These are phyloP conservation scores for Pangasius djambal DNA, from an alignment of 2,797 vertebrate species.

Conservation along the genomic window DNA sequence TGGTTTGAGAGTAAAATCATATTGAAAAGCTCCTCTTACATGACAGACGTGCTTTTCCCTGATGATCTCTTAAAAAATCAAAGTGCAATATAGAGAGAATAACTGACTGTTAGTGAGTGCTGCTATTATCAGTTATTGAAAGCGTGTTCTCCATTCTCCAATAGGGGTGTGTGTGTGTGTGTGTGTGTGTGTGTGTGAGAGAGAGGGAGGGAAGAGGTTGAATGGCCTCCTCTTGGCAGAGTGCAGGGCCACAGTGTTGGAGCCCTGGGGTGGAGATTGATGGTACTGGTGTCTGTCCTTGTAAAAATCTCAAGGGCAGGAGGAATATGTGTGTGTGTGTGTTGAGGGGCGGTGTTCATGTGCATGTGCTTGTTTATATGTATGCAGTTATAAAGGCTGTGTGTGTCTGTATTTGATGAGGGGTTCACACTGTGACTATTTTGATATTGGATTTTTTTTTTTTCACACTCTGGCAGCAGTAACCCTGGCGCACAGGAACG, in stretches of 20 bases:
- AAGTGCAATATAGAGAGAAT: slow-evolving; percentile 7
- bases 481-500: slow-evolving; percentile 17
- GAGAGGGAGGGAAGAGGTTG: background rate
- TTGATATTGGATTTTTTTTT: slow-evolving; percentile 67
- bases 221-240: slow-evolving; percentile 45
- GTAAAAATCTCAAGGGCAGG: slow-evolving; percentile 74
- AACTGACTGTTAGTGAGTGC: slow-evolving; percentile 21
- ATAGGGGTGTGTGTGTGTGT: background rate
- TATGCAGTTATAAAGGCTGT: background rate
- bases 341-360: slow-evolving; percentile 46
- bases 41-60: slow-evolving; percentile 9
- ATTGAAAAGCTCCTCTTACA: slow-evolving; percentile 20
- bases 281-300: slow-evolving; percentile 66
- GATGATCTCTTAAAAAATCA: slow-evolving; percentile 33
- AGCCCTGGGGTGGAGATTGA: slow-evolving; percentile 72
- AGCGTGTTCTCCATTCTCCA: slow-evolving; percentile 4
- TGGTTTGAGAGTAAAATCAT: slow-evolving; percentile 18
- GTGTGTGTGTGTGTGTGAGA: background rate
- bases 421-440: slow-evolving; percentile 61
- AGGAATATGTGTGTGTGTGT: slow-evolving; percentile 34
- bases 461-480: slow-evolving; percentile 63
- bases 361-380: background rate
- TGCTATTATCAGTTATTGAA: slow-evolving; percentile 20
- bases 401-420: slow-evolving; percentile 58
- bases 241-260: slow-evolving; percentile 66